phyloP scores from a whole-genome alignment of 2,797 vertebrate genomes.

The Catostomus latipinnis region DNA sequence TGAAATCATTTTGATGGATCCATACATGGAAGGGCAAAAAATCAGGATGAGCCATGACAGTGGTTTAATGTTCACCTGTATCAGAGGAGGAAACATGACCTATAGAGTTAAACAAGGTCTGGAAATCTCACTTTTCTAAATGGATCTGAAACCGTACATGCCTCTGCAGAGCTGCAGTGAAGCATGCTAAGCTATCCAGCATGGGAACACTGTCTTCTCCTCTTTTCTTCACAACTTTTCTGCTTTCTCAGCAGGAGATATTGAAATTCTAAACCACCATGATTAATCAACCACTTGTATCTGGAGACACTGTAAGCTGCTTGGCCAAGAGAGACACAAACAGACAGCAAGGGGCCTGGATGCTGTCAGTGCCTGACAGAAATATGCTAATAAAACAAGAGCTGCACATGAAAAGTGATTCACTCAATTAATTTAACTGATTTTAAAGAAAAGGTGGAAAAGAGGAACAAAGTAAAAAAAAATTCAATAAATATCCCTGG shows the following conservation, averaged over 20 bases:
- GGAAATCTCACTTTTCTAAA: conserved; percentile 13
- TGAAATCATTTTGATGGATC: conserved; percentile 63
- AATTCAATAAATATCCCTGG: background rate
- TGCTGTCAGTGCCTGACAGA: conserved; percentile 37
- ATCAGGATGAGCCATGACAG: background rate
- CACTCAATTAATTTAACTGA: conserved; percentile 8
- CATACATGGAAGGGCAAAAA: conserved; percentile 23
- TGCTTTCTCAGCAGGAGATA: conserved; percentile 73
- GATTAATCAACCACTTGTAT: conserved; percentile 68
- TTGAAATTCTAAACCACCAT: conserved; percentile 68
- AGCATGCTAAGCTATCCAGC: conserved; percentile 9
- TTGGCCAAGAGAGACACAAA: conserved; percentile 44
- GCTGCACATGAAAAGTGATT: conserved; percentile 31
- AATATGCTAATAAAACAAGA: conserved; percentile 46
- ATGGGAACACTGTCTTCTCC: conserved; percentile 13
- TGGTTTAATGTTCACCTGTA: background rate
- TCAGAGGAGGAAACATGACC: background rate
- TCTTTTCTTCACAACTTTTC: conserved; percentile 63
- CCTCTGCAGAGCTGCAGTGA: conserved; percentile 14
- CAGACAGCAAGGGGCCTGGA: conserved; percentile 43
- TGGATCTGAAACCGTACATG: background rate
- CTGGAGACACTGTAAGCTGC: conserved; percentile 62
- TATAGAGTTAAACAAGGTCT: background rate
- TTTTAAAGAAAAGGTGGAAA: conserved; percentile 11
- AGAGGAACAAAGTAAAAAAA: conserved; percentile 5